These are phyloP conservation scores for Saccostrea echinata DNA, from an alignment of 1,140 invertebrate genomes.

Conservation along the genomic window DNA sequence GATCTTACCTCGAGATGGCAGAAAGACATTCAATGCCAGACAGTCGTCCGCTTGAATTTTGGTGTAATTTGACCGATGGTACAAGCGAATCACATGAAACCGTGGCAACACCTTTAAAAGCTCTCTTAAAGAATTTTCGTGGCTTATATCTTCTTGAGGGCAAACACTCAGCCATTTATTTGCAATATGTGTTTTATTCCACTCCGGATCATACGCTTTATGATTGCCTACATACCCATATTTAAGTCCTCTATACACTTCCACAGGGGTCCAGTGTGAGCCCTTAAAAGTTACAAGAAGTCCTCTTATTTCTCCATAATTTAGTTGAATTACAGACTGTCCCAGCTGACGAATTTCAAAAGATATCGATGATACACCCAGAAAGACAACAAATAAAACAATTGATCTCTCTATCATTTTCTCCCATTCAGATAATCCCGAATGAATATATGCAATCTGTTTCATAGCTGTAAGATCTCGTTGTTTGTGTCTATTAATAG, in stretches of 20 bases:
- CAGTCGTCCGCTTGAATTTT: constrained; percentile 1
- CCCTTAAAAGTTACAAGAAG: neutral
- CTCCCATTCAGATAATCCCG: constrained; percentile 12
- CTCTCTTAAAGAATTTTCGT: neutral
- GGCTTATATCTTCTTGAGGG: neutral
- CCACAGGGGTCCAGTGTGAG: neutral
- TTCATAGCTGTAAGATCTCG: constrained; percentile 9
- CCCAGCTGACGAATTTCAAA: constrained; percentile 25
- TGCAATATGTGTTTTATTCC: constrained; percentile 16
- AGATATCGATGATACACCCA: neutral
- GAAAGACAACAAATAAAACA: neutral
- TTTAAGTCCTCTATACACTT: constrained; percentile 6
- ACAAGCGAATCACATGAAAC: constrained; percentile 4
- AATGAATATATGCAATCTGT: constrained; percentile 33
- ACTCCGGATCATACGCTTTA: neutral
- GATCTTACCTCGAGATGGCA: constrained; percentile 12
- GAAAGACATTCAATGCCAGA: constrained; percentile 19
- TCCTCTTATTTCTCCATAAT: constrained; percentile 6
- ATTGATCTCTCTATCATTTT: neutral
- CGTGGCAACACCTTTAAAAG: neutral
- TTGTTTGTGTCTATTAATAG: constrained; percentile 35
- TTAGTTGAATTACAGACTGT: neutral
- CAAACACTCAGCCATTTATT: neutral
- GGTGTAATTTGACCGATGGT: constrained; percentile 20
- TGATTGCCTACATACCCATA: neutral